phyloP scores from a whole-genome alignment of 2,797 vertebrate species.

The Artibeus lituratus region DNA sequence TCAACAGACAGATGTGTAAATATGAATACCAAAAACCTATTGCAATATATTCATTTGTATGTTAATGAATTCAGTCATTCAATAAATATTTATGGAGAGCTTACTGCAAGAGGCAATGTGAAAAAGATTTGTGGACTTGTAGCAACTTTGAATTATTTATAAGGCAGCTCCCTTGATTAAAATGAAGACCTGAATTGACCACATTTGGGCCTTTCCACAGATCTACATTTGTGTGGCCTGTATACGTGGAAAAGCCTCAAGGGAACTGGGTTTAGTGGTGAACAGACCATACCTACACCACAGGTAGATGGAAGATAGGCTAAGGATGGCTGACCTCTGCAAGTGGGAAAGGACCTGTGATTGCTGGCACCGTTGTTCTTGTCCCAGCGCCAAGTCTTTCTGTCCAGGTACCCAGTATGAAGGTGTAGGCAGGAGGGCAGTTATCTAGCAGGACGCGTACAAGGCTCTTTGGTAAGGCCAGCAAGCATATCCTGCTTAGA shows the following conservation, averaged over 20 bases:
- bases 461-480: neutral
- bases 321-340: too few relatives aligned
- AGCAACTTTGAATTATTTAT: constrained; percentile 23
- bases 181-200: neutral
- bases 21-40: neutral
- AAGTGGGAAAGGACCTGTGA: neutral
- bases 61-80: constrained; percentile 10
- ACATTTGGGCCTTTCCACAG: neutral
- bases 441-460: rapidly evolving
- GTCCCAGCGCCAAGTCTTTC: neutral
- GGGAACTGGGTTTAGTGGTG: neutral
- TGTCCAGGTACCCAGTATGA: neutral
- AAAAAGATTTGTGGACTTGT: neutral
- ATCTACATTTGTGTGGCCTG: rapidly evolving
- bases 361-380: too few relatives aligned
- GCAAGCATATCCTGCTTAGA: neutral
- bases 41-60: neutral
- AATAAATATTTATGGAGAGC: constrained; percentile 12
- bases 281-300: neutral
- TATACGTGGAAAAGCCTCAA: neutral
- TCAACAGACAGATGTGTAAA: neutral
- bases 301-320: neutral
- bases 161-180: neutral
- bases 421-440: neutral
- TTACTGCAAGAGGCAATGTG: neutral